Base-by-base conservation (phyloP, 2,888 invertebrate genomes). In the Lysandra coridon region DNA sequence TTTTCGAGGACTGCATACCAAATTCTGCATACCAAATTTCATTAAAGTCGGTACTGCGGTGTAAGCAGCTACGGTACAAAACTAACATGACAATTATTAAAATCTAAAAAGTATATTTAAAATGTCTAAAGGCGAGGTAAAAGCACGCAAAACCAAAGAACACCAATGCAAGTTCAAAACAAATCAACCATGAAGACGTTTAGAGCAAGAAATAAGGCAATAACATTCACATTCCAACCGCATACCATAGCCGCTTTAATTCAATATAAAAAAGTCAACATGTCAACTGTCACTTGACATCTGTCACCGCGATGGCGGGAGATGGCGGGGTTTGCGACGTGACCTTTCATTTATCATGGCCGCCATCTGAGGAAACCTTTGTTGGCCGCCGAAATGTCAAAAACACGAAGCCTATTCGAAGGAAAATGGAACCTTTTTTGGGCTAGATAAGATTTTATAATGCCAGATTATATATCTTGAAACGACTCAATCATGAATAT, bases 251-350 rank as follows among this genome's bases (percentile, higher is more conserved):
- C 69, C 69, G 23, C 33, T 69, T 69, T 37, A 69, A 69, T 69
- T 69, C 33, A 69, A 69, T 69, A 69, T 64, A 69, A 69, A 69
- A 69, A 69, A 69, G 69, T 69, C 33, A 69, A 37, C 69, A 69
- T 4, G 33, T 69, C 69, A 69, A 37, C 69, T 37, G 69, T 69
- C 33, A 69, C 69, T 69, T 69, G 69, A 69, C 69, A 69, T 12
- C 69, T 69, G 69, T 69, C 69, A 69, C 5, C 3, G 69, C 1
- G 10, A 12, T 14, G 33, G 33, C 33, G 33, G 69, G 33, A 14
- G 17, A 49, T 49, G 49, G 49, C 49, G 49, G 49, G 49, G 49
- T 2, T 49, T 17, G 57, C 57, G 17, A 69, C 69, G 69, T 69
- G 69, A 37, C 69, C 69, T 64, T 30, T 12, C 33, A 69, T 69